Evolutionary conservation across 2,797 vertebrate species (phyloP), one percentile per base, ranked within the genome.

Genomic region (Hemibagrus guttatus): DNA sequence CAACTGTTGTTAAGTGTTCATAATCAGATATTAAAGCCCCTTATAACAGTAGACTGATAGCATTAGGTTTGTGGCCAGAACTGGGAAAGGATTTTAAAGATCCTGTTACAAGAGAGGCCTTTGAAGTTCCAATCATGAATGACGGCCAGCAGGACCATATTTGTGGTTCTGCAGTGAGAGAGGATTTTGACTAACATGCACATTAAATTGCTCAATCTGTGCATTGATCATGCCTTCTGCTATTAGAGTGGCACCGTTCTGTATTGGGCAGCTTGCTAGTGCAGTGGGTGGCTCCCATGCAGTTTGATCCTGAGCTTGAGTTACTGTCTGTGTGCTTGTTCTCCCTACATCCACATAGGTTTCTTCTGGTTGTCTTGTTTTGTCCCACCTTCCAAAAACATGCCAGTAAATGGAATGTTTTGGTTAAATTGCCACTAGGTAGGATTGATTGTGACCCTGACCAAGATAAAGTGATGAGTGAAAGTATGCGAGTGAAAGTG

Each of bases 21-120:
- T 56, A 80, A 59, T 80, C 56, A 61, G 31, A 58, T 28, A 78
- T 13, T 78, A 78, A 78, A 78, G 54, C 56, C 56, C 76, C 4
- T 16, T 80, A 26, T 80, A 80, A 80, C 31, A 42, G 31, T 39
- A 26, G 31, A 26, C 76, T 39, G 54, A 79, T 59, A 59, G 35
- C 12, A 26, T 80, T 35, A 39, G 31, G 21, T 6, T 14, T 59
- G 31, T 31, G 17, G 19, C 31, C 19, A 59, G 19, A 31, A 39
- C 19, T 59, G 76, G 12, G 31, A 59, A 39, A 39, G 54, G 54
- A 58, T 79, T 79, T 79, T 23, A 59, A 79, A 26, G 76, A 76
- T 80, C 56, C 19, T 42, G 56, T 59, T 80, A 80, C 11, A 39
- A 59, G 28, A 59, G 13, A 59, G 21, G 76, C 6, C 19, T 80